A percentile compares a stretch with the other conserved stretches of the same genome.
Conservation (phyloP, 2,113 vertebrate genomes). For the Mugil cephalus region DNA sequence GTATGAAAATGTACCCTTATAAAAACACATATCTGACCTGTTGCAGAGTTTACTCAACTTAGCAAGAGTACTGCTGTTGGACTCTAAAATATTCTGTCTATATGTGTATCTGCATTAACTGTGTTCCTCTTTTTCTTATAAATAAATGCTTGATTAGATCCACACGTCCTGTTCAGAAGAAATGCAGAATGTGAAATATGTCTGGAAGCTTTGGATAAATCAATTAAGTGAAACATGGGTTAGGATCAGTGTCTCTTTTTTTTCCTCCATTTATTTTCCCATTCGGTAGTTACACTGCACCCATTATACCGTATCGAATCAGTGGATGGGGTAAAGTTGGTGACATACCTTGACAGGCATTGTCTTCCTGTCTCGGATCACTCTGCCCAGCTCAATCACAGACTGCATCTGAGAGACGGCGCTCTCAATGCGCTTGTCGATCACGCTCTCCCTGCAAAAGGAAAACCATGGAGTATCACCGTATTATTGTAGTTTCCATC, state of each 20-base stretch:
- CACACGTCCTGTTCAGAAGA: not conserved
- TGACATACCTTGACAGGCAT: constrained; percentile 93
- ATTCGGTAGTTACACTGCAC: not conserved
- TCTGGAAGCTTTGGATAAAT: not conserved
- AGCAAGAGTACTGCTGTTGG: not conserved
- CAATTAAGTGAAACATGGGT: not conserved
- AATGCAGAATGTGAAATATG: not conserved
- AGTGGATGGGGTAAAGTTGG: constrained; percentile 8
- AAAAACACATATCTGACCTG: not conserved
- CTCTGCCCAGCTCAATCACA: constrained; percentile 96
- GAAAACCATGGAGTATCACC: not conserved
- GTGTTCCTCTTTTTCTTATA: no score
- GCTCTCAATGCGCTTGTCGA: constrained; percentile 94
- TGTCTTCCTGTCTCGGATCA: constrained; percentile 96
- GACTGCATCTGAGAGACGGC: constrained; percentile 96
- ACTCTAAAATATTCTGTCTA: no score
- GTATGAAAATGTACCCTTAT: not conserved
- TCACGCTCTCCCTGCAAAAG: constrained; percentile 88
- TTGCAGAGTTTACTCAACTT: not conserved
- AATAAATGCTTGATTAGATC: not conserved
- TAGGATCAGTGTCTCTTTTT: not conserved
- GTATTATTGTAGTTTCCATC: not conserved
- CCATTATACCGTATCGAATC: not conserved
- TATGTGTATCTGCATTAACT: no score
- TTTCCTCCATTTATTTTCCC: not conserved